Conservation (phyloP, 2,113 vertebrate genomes). For the Plectropomus leopardus region DNA sequence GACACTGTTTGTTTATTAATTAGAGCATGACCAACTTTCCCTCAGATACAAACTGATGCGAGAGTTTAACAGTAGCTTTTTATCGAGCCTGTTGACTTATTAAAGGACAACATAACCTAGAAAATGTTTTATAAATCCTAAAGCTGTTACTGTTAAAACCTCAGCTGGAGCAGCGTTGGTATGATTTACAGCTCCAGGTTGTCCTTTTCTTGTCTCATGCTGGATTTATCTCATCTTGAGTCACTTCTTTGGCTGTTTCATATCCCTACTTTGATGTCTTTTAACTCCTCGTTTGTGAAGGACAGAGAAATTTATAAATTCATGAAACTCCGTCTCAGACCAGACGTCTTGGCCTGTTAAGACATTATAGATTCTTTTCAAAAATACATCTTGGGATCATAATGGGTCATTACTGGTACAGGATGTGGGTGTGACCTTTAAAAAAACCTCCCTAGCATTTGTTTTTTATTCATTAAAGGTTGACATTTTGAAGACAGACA, state of each 20-base stretch:
- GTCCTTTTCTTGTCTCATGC: not conserved
- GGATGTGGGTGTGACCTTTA: constrained; percentile 12
- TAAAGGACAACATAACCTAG: not conserved
- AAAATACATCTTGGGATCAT: not conserved
- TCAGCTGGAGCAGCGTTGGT: not conserved
- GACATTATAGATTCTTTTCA: not conserved
- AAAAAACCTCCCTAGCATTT: not conserved
- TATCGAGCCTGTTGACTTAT: not conserved
- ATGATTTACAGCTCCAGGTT: not conserved
- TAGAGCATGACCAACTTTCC: not conserved
- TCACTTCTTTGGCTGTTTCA: not conserved
- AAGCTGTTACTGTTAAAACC: not conserved
- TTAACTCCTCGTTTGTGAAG: not conserved
- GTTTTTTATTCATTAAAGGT: constrained; percentile 13
- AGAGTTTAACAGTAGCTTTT: not conserved
- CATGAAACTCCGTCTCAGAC: not conserved
- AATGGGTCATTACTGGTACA: not conserved
- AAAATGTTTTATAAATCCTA: not conserved
- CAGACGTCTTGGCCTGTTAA: not conserved
- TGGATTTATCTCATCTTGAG: not conserved
- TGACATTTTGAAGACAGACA: constrained; percentile 39
- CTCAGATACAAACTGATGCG: not conserved
- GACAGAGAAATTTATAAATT: not conserved
- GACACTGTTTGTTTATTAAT: not conserved
- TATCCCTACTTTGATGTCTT: constrained; percentile 3